Base-by-base conservation (phyloP, 2,797 vertebrate genomes). In the Fistularia commersonii region DNA sequence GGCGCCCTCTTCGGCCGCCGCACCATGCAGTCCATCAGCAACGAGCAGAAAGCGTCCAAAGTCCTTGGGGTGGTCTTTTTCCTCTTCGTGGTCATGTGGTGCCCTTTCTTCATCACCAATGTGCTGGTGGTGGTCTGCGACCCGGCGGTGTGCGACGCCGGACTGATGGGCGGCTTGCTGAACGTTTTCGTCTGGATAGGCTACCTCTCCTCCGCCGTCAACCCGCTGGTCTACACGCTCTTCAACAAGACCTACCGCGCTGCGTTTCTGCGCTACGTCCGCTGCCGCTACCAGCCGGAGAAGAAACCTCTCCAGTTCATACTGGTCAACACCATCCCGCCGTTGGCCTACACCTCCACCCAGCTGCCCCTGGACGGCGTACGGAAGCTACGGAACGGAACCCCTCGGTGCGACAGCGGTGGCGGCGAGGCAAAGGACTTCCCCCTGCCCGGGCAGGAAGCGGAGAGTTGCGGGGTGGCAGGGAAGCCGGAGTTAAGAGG, bases 31-130 rank as follows among this genome's bases (percentile, higher is more conserved):
- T 95, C 95, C 32, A 95, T 98, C 80, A 96, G 89, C 88, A 99
- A 98, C 0, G 97, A 99, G 72, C 96, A 96, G 80, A 98, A 97
- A 74, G 97, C 97, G 0, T 96, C 96, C 58, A 98, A 99, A 76
- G 97, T 99, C 31, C 91, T 99, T 32, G 97, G 97, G 8, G 93
- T 98, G 42, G 96, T 99, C 50, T 99, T 99, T 74, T 93, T 97
- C 38, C 92, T 98, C 48, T 99, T 99, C 8, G 95, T 99, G 57
- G 89, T 97, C 60, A 99, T 99, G 97, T 99, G 97, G 97, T 97
- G 96, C 74, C 97, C 97, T 0, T 99, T 99, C 65, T 99, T 99
- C 78, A 88, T 99, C 84, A 98, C 96, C 37, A 99, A 99, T 36
- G 94, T 99, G 52, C 89, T 97, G 87, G 88, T 89, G 0, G 95